Evolutionary conservation across 2,888 invertebrate species (phyloP).

Genomic region (Malthinus seriepunctatus): DNA sequence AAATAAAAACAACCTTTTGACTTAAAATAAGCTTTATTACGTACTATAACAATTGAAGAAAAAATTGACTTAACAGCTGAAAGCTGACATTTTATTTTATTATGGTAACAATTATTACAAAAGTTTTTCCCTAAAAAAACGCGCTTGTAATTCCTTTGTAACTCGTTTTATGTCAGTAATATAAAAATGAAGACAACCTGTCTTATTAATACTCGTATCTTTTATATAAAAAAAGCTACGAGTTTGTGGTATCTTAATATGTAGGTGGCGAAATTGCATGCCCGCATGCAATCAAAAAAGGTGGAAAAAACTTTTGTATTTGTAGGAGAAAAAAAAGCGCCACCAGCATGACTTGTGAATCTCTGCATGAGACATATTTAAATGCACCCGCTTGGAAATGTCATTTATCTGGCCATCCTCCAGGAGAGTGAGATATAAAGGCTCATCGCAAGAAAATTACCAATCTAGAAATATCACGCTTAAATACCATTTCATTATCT

Average conservation of each 20-base stretch:
- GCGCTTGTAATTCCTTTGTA: too few species aligned
- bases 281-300: constrained; percentile 20
- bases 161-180: too few species aligned
- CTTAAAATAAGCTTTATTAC: too few species aligned
- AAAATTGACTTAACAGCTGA: too few species aligned
- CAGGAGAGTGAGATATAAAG: constrained; percentile 45
- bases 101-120: too few species aligned
- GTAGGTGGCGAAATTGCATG: not conserved
- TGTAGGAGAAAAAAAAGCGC: constrained; percentile 12
- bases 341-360: constrained; percentile 21
- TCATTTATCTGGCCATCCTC: constrained; percentile 51
- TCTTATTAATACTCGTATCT: constrained; percentile 1
- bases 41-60: too few species aligned
- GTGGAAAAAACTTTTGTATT: constrained; percentile 5
- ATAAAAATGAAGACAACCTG: too few species aligned
- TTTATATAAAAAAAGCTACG: not conserved
- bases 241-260: constrained; percentile 3
- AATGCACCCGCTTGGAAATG: constrained; percentile 47
- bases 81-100: too few species aligned
- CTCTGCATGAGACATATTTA: constrained; percentile 39
- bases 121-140: too few species aligned
- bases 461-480: constrained; percentile 53
- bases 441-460: constrained; percentile 33
- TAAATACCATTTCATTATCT: constrained; percentile 52
- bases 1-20: too few species aligned